Percentiles rank a stretch among this genome's conserved stretches.
Conservation (phyloP, 2,888 invertebrate genomes). For the Rotaria macrura region DNA sequence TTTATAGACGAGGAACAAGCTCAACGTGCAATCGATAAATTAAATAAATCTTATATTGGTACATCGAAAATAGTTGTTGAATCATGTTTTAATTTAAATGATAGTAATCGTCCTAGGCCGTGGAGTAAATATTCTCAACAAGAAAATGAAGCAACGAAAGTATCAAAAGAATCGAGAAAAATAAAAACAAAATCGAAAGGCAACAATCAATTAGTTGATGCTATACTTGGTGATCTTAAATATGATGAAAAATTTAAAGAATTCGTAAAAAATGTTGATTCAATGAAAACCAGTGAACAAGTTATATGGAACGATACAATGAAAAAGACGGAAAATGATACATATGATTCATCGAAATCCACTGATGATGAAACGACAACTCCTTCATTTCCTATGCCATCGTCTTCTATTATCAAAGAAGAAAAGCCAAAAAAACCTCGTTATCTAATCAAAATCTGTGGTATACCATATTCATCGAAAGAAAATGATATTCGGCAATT, state of each 20-base stretch:
- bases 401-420: no score
- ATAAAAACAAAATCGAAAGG: constrained; percentile 34
- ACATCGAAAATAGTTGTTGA: constrained; percentile 68
- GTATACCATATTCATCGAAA: background rate
- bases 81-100: constrained; percentile 42
- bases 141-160: constrained; percentile 43
- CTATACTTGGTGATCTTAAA: constrained; percentile 36
- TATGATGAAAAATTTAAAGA: constrained; percentile 61
- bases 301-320: constrained; percentile 53
- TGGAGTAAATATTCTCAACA: constrained; percentile 84
- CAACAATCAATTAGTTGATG: constrained; percentile 26
- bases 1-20: constrained; percentile 72
- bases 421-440: background rate
- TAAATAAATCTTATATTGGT: constrained; percentile 72
- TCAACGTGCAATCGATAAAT: constrained; percentile 63
- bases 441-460: background rate
- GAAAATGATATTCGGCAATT: background rate
- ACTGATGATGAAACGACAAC: background rate
- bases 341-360: background rate
- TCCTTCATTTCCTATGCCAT: no score
- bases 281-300: constrained; percentile 45
- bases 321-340: constrained; percentile 57
- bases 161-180: constrained; percentile 38
- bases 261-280: constrained; percentile 70
- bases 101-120: constrained; percentile 64